Evolutionary conservation across 2,888 invertebrate species (phyloP).

Genomic region (Nycteola revayana): DNA sequence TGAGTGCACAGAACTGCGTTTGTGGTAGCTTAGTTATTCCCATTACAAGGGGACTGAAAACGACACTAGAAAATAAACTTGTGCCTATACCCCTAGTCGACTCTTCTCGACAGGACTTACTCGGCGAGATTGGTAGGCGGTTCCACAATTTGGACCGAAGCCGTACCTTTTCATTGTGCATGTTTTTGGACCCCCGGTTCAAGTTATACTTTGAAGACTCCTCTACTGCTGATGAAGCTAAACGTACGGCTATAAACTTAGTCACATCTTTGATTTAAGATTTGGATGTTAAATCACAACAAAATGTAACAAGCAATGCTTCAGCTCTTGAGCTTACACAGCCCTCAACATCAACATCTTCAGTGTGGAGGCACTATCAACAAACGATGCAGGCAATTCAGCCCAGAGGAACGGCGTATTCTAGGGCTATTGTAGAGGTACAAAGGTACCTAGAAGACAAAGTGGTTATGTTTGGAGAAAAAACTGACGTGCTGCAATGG

Average conservation of each 20-base stretch:
- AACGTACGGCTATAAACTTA: no score
- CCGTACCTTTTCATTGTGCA: no score
- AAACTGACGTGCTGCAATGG: conserved; percentile 12
- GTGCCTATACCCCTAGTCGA: no score
- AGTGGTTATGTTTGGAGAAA: conserved; percentile 5
- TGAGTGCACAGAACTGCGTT: conserved; percentile 10
- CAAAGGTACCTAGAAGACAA: conserved; percentile 11
- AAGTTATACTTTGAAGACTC: conserved; percentile 14
- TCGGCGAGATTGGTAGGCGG: conserved; percentile 1
- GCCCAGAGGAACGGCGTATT: conserved; percentile 9
- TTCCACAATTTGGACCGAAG: conserved; percentile 6
- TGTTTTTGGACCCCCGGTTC: conserved; percentile 12
- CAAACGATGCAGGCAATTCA: conserved; percentile 10
- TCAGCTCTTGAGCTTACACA: conserved; percentile 1
- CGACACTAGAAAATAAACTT: conserved; percentile 3
- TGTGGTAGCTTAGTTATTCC: conserved; percentile 6
- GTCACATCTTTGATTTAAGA: conserved; percentile 5
- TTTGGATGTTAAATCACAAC: conserved; percentile 6
- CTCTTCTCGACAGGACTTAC: background rate
- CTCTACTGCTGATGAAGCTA: conserved; percentile 3
- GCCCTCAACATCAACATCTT: conserved; percentile 2
- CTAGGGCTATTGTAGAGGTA: conserved; percentile 8
- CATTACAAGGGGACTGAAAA: conserved; percentile 4
- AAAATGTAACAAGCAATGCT: background rate
- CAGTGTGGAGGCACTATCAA: conserved; percentile 11